These are phyloP conservation scores for Pseudoips prasinana DNA, from an alignment of 2,888 invertebrate genomes.

Conservation along the genomic window DNA sequence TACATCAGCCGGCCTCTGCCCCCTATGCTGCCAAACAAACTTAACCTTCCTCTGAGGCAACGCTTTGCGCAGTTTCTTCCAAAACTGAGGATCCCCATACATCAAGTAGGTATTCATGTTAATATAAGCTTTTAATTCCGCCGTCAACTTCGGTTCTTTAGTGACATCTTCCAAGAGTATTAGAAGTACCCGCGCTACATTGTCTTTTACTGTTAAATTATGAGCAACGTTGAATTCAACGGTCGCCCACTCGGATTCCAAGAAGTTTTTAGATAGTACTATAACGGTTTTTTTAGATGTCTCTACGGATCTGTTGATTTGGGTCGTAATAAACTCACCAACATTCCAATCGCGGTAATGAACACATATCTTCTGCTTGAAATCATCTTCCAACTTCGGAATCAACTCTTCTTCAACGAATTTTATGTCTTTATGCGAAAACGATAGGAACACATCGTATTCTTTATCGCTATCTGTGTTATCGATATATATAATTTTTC, in stretches of 20 bases:
- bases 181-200: neutral
- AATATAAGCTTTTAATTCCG: neutral
- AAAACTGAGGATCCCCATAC: neutral
- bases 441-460: neutral
- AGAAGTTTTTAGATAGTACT: conserved; percentile 1
- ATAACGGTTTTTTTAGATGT: conserved; percentile 1
- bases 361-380: neutral
- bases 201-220: neutral
- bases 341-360: conserved; percentile 2
- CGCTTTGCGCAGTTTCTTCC: neutral
- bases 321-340: conserved; percentile 1
- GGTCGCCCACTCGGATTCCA: conserved; percentile 1
- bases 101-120: neutral
- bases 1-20: neutral
- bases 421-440: neutral
- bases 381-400: conserved; percentile 1
- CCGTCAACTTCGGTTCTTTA: neutral
- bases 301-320: conserved; percentile 1
- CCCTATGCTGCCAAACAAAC: neutral
- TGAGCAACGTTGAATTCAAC: conserved; percentile 3
- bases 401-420: conserved; percentile 1
- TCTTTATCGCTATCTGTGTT: neutral
- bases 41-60: neutral
- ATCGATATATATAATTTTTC: neutral
- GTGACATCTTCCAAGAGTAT: neutral